Evolutionary conservation across 2,888 invertebrate genomes (phyloP).

Genomic region (Coenonympha arcania): DNA sequence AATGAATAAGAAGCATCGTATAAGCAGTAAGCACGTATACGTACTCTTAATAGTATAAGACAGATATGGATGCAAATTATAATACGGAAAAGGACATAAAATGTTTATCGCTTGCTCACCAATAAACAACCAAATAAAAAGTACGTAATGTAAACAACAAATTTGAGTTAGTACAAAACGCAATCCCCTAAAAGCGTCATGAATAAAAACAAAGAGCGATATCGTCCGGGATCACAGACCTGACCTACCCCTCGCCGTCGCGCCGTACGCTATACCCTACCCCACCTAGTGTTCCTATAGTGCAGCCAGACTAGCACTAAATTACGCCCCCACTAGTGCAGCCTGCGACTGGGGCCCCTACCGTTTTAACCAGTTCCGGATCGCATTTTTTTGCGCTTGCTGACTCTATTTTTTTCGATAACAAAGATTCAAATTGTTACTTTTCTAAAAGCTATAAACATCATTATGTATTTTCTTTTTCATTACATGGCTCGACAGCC

Average conservation of each 20-base stretch:
- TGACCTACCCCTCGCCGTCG: conserved; percentile 58
- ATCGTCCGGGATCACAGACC: conserved; percentile 24
- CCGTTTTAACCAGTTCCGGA: background rate
- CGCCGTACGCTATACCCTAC: conserved; percentile 42
- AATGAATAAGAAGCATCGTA: too few species aligned
- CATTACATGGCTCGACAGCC: too few species aligned
- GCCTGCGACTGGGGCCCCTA: conserved; percentile 39
- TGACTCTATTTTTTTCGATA: too few species aligned
- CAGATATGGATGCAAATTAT: too few species aligned
- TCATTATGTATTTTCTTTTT: too few species aligned
- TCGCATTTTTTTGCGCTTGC: too few species aligned
- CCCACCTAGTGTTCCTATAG: conserved; percentile 35
- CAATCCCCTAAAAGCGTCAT: conserved; percentile 17
- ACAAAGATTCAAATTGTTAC: too few species aligned
- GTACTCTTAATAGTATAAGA: too few species aligned
- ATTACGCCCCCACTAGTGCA: conserved; percentile 61
- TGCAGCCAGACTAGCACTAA: conserved; percentile 50
- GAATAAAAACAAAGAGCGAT: conserved; percentile 22
- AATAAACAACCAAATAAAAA: background rate
- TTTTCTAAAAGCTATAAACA: too few species aligned
- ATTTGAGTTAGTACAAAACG: conserved; percentile 12
- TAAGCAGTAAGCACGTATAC: too few species aligned
- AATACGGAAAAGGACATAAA: too few species aligned
- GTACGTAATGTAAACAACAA: conserved; percentile 2
- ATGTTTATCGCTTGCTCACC: too few species aligned